Evolutionary conservation across 2,113 vertebrate genomes (phyloP), one percentile per base, ranked within the genome.

Genomic region (Chelonoidis abingdonii): DNA sequence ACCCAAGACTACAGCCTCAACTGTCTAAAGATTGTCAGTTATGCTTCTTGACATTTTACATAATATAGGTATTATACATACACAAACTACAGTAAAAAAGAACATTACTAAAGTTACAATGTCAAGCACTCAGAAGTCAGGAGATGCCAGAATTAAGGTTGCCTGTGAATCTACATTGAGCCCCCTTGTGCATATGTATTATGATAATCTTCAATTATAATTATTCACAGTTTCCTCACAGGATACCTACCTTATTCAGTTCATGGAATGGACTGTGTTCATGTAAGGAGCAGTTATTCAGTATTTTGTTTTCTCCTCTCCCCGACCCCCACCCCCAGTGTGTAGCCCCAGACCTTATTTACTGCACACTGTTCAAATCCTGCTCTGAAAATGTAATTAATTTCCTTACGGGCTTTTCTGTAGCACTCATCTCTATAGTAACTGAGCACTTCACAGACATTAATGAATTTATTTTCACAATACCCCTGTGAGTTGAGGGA

Each of bases 401-500:
- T 93, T 95, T 83, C 8, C 14, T n/a, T 89, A 35, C 88, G 78
- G 94, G 85, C 83, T 89, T 92, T 96, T 88, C 78, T 86, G 89
- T 86, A 72, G 44, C 0, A 0, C 78, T 78, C 85, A 79, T 93
- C 93, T 56, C 90, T 94, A 1, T 80, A 78, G 87, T 54, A 94
- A 80, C 57, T 96, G 83, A 94, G 80, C 88, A 78, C 62, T 96
- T 95, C 49, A 50, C 0, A 4, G 14, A 3, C 93, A 83, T 84
- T 94, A 94, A 96, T 97, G 94, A 96, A 96, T 84, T 93, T 76
- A 53, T 95, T 96, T 96, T 94, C 72, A 25, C 76, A 95, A 89
- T 52, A 89, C 25, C 84, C 94, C 10, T 85, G 41, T 85, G 72
- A 90, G 56, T 72, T 72, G 65, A 90, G 54, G 76, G 90, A 21